phyloP scores from a whole-genome alignment of 2,113 vertebrate species.

The Pollachius pollachius region DNA sequence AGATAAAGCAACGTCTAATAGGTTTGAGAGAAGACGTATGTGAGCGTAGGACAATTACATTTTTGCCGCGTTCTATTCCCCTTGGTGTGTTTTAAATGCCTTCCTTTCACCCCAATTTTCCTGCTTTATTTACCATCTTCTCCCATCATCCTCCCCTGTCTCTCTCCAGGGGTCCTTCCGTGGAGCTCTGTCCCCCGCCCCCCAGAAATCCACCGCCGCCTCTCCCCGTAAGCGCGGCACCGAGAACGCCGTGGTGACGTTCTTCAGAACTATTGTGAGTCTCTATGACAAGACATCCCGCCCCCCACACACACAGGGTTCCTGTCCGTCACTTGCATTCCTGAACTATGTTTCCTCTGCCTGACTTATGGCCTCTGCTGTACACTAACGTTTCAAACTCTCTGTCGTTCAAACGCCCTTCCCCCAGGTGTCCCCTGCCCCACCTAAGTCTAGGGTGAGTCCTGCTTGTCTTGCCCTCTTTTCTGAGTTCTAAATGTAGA shows the following conservation, averaged over 20 bases:
- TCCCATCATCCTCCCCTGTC: conserved; percentile 3
- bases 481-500: background rate
- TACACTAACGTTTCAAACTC: conserved; percentile 9
- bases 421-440: conserved; percentile 73
- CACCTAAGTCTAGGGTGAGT: conserved; percentile 80
- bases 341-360: background rate
- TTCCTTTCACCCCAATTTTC: no score
- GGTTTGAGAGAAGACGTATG: no score
- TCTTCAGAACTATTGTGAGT: conserved; percentile 98
- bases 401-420: conserved; percentile 36
- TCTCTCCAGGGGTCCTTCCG: conserved; percentile 75
- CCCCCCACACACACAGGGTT: background rate
- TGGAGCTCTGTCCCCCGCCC: conserved; percentile 78
- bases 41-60: no score
- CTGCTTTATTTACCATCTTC: background rate
- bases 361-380: conserved; percentile 21
- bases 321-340: conserved; percentile 15
- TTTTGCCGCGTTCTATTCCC: no score
- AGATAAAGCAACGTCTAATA: no score
- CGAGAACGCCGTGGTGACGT: conserved; percentile 92
- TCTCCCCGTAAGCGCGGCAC: conserved; percentile 83
- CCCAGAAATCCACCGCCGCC: conserved; percentile 79
- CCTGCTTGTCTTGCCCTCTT: background rate
- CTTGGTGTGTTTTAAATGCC: no score
- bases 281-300: background rate